Base-by-base conservation (phyloP, 1,140 invertebrate genomes). In the Aphidius ervi region DNA sequence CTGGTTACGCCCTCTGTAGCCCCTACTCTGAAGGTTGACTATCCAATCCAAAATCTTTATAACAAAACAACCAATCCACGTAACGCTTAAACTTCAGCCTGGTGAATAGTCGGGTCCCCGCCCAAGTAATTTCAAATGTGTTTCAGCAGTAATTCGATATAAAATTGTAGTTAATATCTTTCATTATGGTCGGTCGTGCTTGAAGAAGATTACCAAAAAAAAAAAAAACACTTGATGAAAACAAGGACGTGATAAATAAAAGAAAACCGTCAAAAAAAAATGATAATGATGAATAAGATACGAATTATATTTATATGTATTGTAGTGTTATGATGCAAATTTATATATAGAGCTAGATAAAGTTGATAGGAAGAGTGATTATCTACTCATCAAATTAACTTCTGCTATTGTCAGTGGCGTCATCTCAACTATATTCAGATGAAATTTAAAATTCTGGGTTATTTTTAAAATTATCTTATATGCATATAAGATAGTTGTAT, bases 161-260 rank as follows among this genome's bases (percentile, higher is more conserved):
- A 79, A 80, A 79, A 80, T 80, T 79, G 76, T 77, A 80, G 74
- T 78, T 80, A 79, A 80, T 79, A 78, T 79, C 77, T 79, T 80
- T 79, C 78, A 78, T 80, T 79, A 79, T 74, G 76, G 75, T 70
- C 67, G 67, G 63, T 65, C 67, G 68, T 64, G 56, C 66, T 31
- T 58, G 64, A 49, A 42, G 58, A 61, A 59, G 59, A 58, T 37
- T 48, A 46, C 56, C 50, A 37, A 3, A 40, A 9, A 31, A 57
- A 59, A 59, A n/a, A 47, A 52, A 41, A 55, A 53, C 20, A 39
- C 42, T 43, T 5, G 57, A 53, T 6, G 50, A 50, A 58, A 42
- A 39, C 47, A 53, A 46, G 42, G 62, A 20, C 40, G 23, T 31
- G 23, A 42, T 23, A 40, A 40, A 49, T 52, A 23, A 58, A 23